Conservation (phyloP, 2,797 vertebrate genomes). For the Intellagama lesueurii region DNA sequence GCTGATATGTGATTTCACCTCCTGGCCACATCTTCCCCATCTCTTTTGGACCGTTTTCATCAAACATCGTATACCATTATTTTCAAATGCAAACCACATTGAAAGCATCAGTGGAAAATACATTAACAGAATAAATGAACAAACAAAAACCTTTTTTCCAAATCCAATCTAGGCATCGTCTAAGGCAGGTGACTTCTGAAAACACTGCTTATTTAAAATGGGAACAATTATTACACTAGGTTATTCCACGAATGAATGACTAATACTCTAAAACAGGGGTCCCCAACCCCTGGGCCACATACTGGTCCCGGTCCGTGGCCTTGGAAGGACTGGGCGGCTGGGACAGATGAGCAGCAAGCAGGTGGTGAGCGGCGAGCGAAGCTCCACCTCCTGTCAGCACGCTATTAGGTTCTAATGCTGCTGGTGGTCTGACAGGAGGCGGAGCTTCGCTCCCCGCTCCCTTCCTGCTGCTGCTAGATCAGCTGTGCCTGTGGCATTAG, state of each 20-base stretch:
- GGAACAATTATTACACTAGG: background rate
- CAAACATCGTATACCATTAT: background rate
- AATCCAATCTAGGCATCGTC: background rate
- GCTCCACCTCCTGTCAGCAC: too few relatives aligned
- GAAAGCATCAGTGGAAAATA: background rate
- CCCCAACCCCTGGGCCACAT: too few relatives aligned
- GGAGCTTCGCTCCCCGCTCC: too few relatives aligned
- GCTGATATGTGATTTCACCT: background rate
- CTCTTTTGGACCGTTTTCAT: background rate
- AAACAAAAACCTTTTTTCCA: background rate
- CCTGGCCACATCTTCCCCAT: background rate
- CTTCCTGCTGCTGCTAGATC: too few relatives aligned
- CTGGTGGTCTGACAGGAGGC: too few relatives aligned
- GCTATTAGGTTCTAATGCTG: too few relatives aligned
- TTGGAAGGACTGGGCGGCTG: too few relatives aligned
- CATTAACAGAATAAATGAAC: background rate
- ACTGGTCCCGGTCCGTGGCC: too few relatives aligned
- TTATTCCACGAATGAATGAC: background rate
- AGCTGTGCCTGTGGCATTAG: too few relatives aligned
- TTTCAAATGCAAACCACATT: background rate
- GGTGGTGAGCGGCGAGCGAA: too few relatives aligned
- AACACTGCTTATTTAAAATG: background rate
- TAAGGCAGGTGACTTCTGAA: background rate
- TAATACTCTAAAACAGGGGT: background rate
- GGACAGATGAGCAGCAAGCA: too few relatives aligned